phyloP scores from a whole-genome alignment of 1,140 invertebrate species.

The Zaprionus taronus region DNA sequence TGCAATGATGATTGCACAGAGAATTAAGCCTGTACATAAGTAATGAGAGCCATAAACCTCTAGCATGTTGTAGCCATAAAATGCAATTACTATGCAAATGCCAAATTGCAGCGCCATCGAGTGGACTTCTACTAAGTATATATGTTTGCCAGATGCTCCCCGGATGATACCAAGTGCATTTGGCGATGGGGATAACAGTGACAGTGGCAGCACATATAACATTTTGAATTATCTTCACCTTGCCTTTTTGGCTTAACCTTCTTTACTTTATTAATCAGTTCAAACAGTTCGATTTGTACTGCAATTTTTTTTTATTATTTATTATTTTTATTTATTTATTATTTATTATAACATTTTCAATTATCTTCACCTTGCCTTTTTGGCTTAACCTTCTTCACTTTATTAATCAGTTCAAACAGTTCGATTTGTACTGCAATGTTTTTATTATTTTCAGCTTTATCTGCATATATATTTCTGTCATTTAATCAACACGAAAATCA shows the following conservation, averaged over 20 bases:
- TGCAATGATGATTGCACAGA: background rate
- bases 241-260: too few relatives aligned
- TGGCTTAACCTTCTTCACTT: too few relatives aligned
- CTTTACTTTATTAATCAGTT: too few relatives aligned
- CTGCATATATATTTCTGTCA: background rate
- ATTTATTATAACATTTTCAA: too few relatives aligned
- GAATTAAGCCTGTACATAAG: slow-evolving; percentile 18
- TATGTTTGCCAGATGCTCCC: background rate
- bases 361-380: too few relatives aligned
- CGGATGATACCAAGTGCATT: background rate
- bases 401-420: too few relatives aligned
- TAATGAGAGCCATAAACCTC: slow-evolving; percentile 23
- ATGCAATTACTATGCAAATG: slow-evolving; percentile 49
- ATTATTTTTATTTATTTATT: too few relatives aligned
- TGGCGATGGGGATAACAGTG: background rate
- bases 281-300: too few relatives aligned
- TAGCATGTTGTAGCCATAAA: slow-evolving; percentile 28
- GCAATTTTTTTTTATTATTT: background rate
- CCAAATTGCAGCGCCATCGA: slow-evolving; percentile 9
- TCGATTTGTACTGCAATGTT: background rate
- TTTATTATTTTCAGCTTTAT: background rate
- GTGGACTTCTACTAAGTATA: background rate
- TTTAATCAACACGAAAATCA: slow-evolving; percentile 4
- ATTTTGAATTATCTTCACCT: too few relatives aligned
- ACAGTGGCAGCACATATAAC: background rate